A percentile compares a stretch with the other conserved stretches of the same genome.
phyloP scores from a whole-genome alignment of 1,140 invertebrate genomes.

The Zaprionus gabonicus region DNA sequence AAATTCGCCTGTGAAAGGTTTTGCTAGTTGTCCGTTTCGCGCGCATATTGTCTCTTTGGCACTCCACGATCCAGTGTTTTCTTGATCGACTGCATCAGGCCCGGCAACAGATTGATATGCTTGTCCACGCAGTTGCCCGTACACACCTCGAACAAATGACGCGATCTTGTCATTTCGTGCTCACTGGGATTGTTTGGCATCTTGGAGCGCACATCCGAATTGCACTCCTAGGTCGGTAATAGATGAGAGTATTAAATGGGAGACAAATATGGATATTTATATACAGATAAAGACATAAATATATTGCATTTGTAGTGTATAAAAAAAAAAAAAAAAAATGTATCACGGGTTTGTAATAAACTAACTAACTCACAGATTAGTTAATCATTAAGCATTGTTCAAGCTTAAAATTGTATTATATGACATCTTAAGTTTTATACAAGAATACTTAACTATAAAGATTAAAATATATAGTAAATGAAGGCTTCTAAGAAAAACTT shows the following conservation, averaged over 20 bases:
- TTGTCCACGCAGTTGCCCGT: constrained; percentile 93
- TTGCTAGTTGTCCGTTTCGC: constrained; percentile 1
- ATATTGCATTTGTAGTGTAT: background rate
- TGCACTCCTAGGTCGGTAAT: constrained; percentile 86
- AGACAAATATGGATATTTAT: too few relatives aligned
- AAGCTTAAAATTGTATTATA: too few relatives aligned
- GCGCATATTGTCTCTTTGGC: constrained; percentile 32
- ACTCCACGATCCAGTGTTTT: constrained; percentile 85
- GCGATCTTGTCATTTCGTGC: constrained; percentile 88
- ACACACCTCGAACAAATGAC: constrained; percentile 92
- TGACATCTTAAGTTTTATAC: too few relatives aligned
- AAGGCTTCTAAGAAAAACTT: background rate
- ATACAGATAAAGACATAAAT: too few relatives aligned
- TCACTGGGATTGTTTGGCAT: constrained; percentile 89
- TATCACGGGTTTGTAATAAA: too few relatives aligned
- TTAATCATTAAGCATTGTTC: too few relatives aligned
- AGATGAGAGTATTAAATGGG: background rate
- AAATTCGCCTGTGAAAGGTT: background rate
- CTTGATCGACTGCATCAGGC: constrained; percentile 91
- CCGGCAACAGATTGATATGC: constrained; percentile 91
- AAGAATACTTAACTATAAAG: too few relatives aligned
- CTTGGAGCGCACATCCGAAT: constrained; percentile 91
- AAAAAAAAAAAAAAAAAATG: too few relatives aligned
- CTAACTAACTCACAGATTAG: background rate
- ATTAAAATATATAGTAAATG: too few relatives aligned